phyloP scores from a whole-genome alignment of 2,797 vertebrate species.

The Tokudaia tokunoshimensis region DNA sequence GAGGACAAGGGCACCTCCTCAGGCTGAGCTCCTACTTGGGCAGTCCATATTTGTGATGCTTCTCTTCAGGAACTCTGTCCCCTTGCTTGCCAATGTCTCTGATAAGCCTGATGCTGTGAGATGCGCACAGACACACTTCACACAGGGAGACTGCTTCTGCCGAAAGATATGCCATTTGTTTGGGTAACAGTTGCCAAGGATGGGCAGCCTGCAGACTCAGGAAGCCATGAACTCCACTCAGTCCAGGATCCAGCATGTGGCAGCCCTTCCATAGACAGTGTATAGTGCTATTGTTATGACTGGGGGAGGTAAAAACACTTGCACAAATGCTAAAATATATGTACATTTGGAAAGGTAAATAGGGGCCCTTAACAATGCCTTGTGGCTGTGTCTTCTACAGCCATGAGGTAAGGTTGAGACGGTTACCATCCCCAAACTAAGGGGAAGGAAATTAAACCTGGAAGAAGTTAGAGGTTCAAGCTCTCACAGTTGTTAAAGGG shows the following conservation, averaged over 20 bases:
- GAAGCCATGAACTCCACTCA: not conserved
- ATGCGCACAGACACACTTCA: not conserved
- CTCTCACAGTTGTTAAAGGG: not conserved
- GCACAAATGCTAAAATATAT: constrained; percentile 6
- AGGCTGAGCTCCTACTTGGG: not conserved
- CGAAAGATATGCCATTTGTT: not conserved
- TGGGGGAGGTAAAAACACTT: not conserved
- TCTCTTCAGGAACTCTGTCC: not conserved
- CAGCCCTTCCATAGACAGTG: not conserved
- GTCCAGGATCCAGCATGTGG: not conserved
- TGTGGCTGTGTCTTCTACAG: not conserved
- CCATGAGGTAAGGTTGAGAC: not conserved
- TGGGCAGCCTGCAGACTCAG: not conserved
- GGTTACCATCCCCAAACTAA: not conserved
- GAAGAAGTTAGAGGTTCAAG: not conserved
- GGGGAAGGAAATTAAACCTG: not conserved
- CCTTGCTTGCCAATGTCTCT: not conserved
- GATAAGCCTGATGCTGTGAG: not conserved
- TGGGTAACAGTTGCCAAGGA: not conserved
- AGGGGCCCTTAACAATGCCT: not conserved
- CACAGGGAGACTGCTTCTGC: not conserved
- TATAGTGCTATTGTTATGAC: not conserved
- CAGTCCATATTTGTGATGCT: not conserved
- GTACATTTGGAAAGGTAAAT: not conserved
- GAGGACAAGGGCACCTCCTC: not conserved